Base-by-base conservation (phyloP, 2,113 vertebrate genomes). In the Silurus glanis region DNA sequence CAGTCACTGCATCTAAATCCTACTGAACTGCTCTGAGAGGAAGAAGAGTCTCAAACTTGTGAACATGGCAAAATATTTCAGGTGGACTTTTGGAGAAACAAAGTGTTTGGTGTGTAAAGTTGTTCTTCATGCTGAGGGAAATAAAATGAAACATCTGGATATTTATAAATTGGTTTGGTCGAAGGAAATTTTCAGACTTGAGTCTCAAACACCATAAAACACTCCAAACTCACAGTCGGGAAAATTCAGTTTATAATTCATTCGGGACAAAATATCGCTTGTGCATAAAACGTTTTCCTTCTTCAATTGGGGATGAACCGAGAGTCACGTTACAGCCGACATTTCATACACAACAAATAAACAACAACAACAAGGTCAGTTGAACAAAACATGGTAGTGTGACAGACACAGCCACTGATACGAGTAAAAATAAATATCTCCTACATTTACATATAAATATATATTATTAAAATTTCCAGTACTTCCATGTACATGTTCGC, bases 401-500 rank as follows among this genome's bases (percentile, higher is more conserved):
- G 71, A 92, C 85, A 55, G 90, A 87, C 61, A 2, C 87, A 37
- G 84, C 88, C 82, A 74, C 59, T 86, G 56, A 82, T 84, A 89
- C 83, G 86, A 67, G 90, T 87, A 92, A 91, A 90, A 93, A 93
- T 91, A 93, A 92, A 87, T 86, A 79, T 61, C 5, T 9, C 28
- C 56, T 61, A 49, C 1, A 5, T 74, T 61, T 74, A 14, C 45
- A 59, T 82, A 64, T 79, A 83, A 80, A 91, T 90, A 90, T 78
- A 89, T 88, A 82, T 88, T 16, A 21, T 47, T 19, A 56, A 6
- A 56, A 88, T 87, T 71, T 90, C 10, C 13, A 13, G 1, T 53
- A n/a, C 21, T 75, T 74, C 53, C 23, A n/a, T 2, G 21, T 53
- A 2, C 0, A 51, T 0, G 47, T 53, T 53, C 21, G 14, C 10